Conservation (phyloP, 2,797 vertebrate genomes). For the Coregonus sp. region DNA sequence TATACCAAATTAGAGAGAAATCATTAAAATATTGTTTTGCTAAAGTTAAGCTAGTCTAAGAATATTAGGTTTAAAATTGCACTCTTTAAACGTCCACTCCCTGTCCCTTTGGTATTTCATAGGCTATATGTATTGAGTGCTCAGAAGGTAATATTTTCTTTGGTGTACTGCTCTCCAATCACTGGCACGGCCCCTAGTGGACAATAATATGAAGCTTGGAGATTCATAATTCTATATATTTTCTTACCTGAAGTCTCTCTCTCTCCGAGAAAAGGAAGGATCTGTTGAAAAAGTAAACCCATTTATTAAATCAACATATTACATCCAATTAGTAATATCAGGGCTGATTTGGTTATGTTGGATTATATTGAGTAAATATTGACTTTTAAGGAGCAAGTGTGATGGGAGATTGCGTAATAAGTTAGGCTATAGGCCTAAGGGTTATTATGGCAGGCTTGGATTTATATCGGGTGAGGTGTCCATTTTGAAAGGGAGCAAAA, state of each 20-base stretch:
- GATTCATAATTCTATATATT: conserved; percentile 22
- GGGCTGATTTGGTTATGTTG: background rate
- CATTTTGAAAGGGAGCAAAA: background rate
- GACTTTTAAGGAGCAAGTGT: background rate
- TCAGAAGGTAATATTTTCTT: conserved; percentile 8
- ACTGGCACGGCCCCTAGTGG: conserved; percentile 77
- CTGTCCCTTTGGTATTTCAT: background rate
- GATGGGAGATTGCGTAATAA: background rate
- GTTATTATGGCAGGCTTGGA: background rate
- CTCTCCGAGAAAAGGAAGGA: background rate
- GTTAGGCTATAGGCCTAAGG: background rate
- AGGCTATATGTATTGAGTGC: background rate
- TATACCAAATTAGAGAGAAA: background rate
- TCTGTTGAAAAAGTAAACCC: background rate
- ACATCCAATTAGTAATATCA: background rate
- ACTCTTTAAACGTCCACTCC: background rate
- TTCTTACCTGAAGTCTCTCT: conserved; percentile 15
- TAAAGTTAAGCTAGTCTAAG: background rate
- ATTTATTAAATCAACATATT: background rate
- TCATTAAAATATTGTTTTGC: background rate
- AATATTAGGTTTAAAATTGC: background rate
- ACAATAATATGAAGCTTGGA: conserved; percentile 31
- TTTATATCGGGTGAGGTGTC: background rate
- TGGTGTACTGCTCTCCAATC: conserved; percentile 34
- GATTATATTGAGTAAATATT: background rate